phyloP scores from a whole-genome alignment of 35 echinoderm and acorn worm genomes.

The Lytechinus variegatus region DNA sequence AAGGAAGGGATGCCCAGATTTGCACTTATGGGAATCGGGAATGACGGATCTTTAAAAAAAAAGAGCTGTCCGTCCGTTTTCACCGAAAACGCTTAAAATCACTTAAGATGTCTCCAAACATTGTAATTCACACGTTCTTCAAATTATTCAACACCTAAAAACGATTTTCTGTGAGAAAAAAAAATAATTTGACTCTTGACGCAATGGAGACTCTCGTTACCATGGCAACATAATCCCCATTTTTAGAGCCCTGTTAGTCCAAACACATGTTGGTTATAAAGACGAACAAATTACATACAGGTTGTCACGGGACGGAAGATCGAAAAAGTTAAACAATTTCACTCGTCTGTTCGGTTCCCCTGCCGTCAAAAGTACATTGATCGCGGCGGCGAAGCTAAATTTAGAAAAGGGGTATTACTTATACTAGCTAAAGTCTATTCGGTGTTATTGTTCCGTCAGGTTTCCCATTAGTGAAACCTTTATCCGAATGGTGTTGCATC shows the following conservation, averaged over 20 bases:
- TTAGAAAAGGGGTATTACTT: slow-evolving; percentile 9
- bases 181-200: not conserved
- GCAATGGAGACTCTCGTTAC: not conserved
- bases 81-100: not conserved
- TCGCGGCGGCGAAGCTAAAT: not conserved
- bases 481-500: not conserved
- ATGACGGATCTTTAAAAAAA: not conserved
- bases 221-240: slow-evolving; percentile 1
- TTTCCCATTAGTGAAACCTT: not conserved
- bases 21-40: not conserved
- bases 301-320: not conserved
- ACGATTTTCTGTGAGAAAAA: not conserved
- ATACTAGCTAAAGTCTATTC: not conserved
- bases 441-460: not conserved
- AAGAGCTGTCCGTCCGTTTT: not conserved
- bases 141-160: not conserved
- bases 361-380: not conserved
- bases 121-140: not conserved
- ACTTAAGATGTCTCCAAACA: not conserved
- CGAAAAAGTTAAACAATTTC: not conserved
- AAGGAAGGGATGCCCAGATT: not conserved
- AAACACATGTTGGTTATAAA: slow-evolving; percentile 27
- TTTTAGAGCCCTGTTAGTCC: slow-evolving; percentile 19
- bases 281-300: slow-evolving; percentile 31
- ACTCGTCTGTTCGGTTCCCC: not conserved